Evolutionary conservation across 2,113 vertebrate species (phyloP), one percentile per base, ranked within the genome.

Genomic region (Camarhynchus parvulus): DNA sequence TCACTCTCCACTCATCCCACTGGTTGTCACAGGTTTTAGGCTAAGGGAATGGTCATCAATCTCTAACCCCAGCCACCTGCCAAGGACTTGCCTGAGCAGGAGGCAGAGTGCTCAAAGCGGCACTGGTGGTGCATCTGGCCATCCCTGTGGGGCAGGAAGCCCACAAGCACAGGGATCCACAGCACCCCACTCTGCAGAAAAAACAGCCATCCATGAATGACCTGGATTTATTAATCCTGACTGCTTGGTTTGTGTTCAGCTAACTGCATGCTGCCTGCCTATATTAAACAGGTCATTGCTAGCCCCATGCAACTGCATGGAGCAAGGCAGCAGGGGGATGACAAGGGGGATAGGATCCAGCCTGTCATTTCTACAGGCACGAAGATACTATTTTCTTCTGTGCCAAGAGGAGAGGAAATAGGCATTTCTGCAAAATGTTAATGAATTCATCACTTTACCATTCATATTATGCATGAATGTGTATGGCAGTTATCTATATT

Each of bases 401-500:
- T 35, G 37, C 49, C 82, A 82, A 50, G 56, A 72, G 41, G 47
- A 91, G 67, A 95, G 13, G 8, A 95, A 96, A 89, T 13, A 41
- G 53, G 37, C 69, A 49, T 84, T 95, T 93, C 83, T 92, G 49
- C 2, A 3, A 95, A 94, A 94, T 84, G 76, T 93, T 96, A 93
- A 96, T 50, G 42, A 92, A 96, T 92, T 94, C 90, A 92, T 74
- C 83, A 39, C 73, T 89, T 84, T 50, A 69, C 62, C 56, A 89
- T 93, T 89, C 80, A 79, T 52, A 72, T 64, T 93, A 92, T 44
- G 72, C 90, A 94, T 53, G 39, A 86, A 88, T 59, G 87, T 53
- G 23, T 49, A 85, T 2, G 24, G 68, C 31, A 81, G 80, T 87
- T 68, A 73, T 62, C 88, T 96, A 94, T 92, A 96, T 89, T 97